A percentile compares a stretch with the other conserved stretches of the same genome.
Conservation (phyloP, 2,797 vertebrate species). For the Sebastes taczanowskii region DNA sequence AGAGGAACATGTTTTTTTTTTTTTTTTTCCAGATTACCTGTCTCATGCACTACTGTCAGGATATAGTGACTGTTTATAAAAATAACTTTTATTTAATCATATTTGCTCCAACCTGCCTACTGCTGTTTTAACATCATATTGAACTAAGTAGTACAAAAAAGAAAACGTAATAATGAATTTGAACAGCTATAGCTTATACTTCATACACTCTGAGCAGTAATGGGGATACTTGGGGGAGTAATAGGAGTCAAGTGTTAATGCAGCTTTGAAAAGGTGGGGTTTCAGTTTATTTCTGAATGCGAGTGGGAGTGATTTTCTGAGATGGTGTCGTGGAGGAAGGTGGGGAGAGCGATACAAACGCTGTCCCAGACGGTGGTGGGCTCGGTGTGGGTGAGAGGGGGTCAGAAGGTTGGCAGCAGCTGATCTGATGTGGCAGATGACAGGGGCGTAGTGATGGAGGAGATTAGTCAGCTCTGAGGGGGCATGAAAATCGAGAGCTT, state of each 20-base stretch:
- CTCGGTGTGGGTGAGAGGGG: slow-evolving; percentile 42
- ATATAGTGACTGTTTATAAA: too few relatives aligned
- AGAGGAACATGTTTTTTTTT: too few relatives aligned
- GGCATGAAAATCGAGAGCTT: slow-evolving; percentile 4
- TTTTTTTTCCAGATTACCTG: too few relatives aligned
- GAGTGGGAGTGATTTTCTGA: slow-evolving; percentile 27
- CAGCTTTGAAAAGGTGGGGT: background rate
- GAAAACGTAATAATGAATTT: background rate
- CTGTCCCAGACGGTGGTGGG: slow-evolving; percentile 60
- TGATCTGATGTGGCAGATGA: slow-evolving; percentile 47
- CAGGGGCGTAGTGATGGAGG: slow-evolving; percentile 11
- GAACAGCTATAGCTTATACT: background rate
- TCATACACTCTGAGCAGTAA: background rate
- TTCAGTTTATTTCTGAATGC: slow-evolving; percentile 18
- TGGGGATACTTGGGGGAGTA: background rate
- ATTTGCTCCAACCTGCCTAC: too few relatives aligned
- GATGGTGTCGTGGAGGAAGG: background rate
- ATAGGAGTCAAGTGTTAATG: slow-evolving; percentile 17
- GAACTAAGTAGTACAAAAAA: background rate
- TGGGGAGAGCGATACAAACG: background rate
- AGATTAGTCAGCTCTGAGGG: slow-evolving; percentile 51
- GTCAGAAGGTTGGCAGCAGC: slow-evolving; percentile 50
- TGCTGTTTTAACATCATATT: background rate
- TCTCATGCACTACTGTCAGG: too few relatives aligned
- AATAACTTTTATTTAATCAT: too few relatives aligned